phyloP scores from a whole-genome alignment of 2,888 invertebrate genomes.

The Sphaeridia pumilis region DNA sequence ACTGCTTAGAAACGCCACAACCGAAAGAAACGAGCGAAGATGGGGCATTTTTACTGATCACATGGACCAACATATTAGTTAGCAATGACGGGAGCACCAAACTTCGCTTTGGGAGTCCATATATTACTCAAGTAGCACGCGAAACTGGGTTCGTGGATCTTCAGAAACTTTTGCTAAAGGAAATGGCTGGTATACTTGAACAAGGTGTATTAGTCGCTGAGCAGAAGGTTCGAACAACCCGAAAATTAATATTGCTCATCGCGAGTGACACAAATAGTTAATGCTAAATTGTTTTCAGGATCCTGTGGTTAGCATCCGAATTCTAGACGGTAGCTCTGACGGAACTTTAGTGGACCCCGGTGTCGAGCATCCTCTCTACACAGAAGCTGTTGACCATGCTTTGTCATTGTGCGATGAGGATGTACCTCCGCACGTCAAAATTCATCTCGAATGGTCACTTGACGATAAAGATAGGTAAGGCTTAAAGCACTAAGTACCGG shows the following conservation, averaged over 20 bases:
- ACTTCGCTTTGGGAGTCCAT: constrained; percentile 64
- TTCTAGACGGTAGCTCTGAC: constrained; percentile 49
- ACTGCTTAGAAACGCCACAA: constrained; percentile 57
- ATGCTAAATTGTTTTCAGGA: no score
- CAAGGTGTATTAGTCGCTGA: constrained; percentile 65
- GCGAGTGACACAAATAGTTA: no score
- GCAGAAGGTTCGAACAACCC: no score
- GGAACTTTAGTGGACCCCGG: constrained; percentile 62
- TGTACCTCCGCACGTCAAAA: constrained; percentile 62
- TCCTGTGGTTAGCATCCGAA: constrained; percentile 58
- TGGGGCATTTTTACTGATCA: constrained; percentile 58
- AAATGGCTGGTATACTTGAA: constrained; percentile 69
- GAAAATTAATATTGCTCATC: no score
- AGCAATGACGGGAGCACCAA: constrained; percentile 50
- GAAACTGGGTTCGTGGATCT: constrained; percentile 78
- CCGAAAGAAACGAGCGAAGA: constrained; percentile 49
- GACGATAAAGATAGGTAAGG: constrained; percentile 50
- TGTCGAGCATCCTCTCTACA: constrained; percentile 83
- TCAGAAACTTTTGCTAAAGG: constrained; percentile 75
- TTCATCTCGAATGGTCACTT: constrained; percentile 68
- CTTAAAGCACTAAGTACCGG: no score
- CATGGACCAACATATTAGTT: constrained; percentile 61
- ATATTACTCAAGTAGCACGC: constrained; percentile 76
- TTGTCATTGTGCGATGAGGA: constrained; percentile 55
- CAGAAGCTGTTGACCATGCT: constrained; percentile 81